Evolutionary conservation across 1,140 invertebrate genomes (phyloP), one percentile per base, ranked within the genome.

Genomic region (Parapsyche elsis): DNA sequence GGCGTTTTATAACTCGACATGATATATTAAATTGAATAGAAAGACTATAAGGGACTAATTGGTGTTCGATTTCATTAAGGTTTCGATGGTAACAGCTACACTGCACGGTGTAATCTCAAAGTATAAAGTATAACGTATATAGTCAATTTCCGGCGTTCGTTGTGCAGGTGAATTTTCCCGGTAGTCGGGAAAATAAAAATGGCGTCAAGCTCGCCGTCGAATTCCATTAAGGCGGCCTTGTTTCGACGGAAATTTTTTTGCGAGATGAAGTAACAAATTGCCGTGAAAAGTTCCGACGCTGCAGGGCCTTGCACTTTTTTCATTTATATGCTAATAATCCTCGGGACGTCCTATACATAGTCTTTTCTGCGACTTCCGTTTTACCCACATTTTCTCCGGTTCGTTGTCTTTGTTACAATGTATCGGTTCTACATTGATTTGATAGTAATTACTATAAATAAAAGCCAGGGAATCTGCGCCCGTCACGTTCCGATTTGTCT

Each of bases 241-340:
- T 75, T 75, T 75, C 49, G 49, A 30, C 46, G 21, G 4, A 23
- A 24, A 75, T 24, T 26, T 67, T 67, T 75, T 75, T 75, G 73
- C 53, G 49, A 75, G 45, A 75, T 75, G 73, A 75, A 75, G 73
- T 75, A 75, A 75, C 73, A 75, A 75, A 75, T 75, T 75, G 73
- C 46, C 46, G 73, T 49, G 23, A 38, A 75, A 75, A 57, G 21
- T 75, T 74, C n/a, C 73, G 19, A 21, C 24, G 64, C 64, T 57
- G 45, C 46, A 21, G 73, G 44, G 4, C 23, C 44, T 9, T 75
- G 73, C 73, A 75, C 73, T 75, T 75, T 75, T 75, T 75, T 46
- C 73, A 75, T 75, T 75, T 75, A 75, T 75, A 75, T 75, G 73
- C 73, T 75, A 75, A n/a, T n/a, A n/a, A 75, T 75, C 73, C 67